These are phyloP conservation scores for Oreohelix idahoensis DNA, from an alignment of 1,140 invertebrate genomes.

Conservation along the genomic window DNA sequence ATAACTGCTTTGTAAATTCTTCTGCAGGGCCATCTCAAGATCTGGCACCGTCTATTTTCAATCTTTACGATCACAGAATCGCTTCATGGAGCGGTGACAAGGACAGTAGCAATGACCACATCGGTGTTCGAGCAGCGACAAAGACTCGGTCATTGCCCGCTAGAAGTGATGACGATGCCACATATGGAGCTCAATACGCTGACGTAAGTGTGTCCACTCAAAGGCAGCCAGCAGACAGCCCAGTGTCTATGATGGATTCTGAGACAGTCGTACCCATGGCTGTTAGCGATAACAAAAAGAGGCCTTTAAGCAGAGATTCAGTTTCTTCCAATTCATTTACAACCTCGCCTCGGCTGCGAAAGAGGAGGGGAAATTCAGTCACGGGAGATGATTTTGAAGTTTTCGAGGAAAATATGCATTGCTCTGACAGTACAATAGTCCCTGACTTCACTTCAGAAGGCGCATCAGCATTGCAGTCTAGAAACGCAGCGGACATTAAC, in stretches of 20 bases:
- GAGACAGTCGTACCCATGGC: background rate
- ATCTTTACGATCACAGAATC: constrained; percentile 78
- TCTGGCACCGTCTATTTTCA: constrained; percentile 79
- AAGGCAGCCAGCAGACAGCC: background rate
- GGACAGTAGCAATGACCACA: constrained; percentile 37
- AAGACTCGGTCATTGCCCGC: constrained; percentile 39
- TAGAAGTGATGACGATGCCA: background rate
- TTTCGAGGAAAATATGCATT: background rate
- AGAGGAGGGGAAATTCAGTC: constrained; percentile 59
- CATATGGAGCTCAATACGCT: background rate
- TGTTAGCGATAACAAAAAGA: constrained; percentile 60
- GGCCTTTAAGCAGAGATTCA: constrained; percentile 86
- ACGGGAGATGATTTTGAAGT: background rate
- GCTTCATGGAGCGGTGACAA: constrained; percentile 36
- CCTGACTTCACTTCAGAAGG: background rate
- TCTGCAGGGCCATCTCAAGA: constrained; percentile 78
- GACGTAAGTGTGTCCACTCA: background rate
- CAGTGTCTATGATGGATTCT: constrained; percentile 24
- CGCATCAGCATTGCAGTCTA: background rate
- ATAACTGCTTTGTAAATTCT: constrained; percentile 56
- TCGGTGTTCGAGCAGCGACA: background rate
- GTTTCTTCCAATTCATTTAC: constrained; percentile 86
- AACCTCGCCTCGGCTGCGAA: constrained; percentile 63
- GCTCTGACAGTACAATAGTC: background rate
- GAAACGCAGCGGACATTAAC: background rate